Evolutionary conservation across 2,113 vertebrate genomes (phyloP), one percentile per base, ranked within the genome.

Genomic region (Poicephalus gulielmi): DNA sequence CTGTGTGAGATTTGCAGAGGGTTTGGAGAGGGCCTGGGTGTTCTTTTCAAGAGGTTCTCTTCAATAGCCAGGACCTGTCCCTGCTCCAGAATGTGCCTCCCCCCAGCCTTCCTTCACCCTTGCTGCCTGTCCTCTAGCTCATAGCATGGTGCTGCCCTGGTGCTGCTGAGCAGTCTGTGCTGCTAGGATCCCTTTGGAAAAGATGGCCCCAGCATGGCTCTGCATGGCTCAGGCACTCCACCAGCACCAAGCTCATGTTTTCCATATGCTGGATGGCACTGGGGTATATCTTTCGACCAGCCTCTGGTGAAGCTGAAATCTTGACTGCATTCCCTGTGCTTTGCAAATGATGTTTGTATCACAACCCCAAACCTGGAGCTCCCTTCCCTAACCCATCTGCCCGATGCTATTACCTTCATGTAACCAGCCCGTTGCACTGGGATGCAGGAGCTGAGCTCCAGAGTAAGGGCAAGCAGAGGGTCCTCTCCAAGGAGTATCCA

Each of bases 181-280:
- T 88, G 19, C 49, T 77, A 23, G 8, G 13, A 31, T 6, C 4
- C 11, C 9, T 70, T 79, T 3, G 2, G 43, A 39, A 81, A 39
- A 70, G 67, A 28, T 49, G 27, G 44, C 8, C 7, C 18, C 53
- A 62, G 23, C 0, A 5, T 0, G 0, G 35, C 44, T 77, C 44
- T 44, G 20, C 3, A 1, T 80, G 4, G 0, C 24, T 35, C 55
- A 17, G 43, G 33, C 53, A 62, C 0, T 0, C 16, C 64, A 75
- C 37, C 17, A 49, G 46, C 52, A 55, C 15, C 28, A 68, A 43
- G 47, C 7, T 69, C 8, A 10, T 0, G 6, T 81, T 28, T 95
- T 19, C 37, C 0, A 0, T 15, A 25, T 64, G 66, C 60, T 4
- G 1, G 12, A 15, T 4, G 6, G 15, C 37, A 33, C 11, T 1